A percentile compares a stretch with the other conserved stretches of the same genome.
phyloP scores from a whole-genome alignment of 2,113 vertebrate genomes.

The Rana temporaria region DNA sequence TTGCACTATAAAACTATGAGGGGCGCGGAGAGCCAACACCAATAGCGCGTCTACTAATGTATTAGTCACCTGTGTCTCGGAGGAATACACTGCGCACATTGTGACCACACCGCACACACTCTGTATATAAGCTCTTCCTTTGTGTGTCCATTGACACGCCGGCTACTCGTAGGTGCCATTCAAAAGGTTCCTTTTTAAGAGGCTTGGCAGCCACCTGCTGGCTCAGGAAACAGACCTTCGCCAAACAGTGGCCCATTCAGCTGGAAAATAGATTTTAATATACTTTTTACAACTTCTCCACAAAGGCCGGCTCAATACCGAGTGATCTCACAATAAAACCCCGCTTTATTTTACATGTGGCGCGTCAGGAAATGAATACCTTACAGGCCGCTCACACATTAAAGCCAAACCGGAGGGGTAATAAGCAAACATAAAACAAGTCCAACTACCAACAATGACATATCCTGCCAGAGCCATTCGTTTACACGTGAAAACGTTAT shows the following conservation, averaged over 20 bases:
- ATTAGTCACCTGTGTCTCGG: too few relatives aligned
- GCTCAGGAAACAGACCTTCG: slow-evolving; percentile 13
- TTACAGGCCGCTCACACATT: background rate
- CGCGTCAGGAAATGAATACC: slow-evolving; percentile 22
- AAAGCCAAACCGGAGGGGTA: background rate
- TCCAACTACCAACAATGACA: too few relatives aligned
- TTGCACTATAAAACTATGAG: slow-evolving; percentile 1
- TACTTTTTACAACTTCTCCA: slow-evolving; percentile 1
- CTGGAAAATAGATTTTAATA: background rate
- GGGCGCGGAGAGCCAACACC: background rate
- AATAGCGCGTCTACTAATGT: too few relatives aligned
- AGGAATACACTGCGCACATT: background rate
- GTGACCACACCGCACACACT: background rate
- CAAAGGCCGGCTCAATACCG: background rate
- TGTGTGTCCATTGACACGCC: background rate
- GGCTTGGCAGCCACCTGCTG: slow-evolving; percentile 19
- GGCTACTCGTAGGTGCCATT: background rate
- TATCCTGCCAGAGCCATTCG: background rate
- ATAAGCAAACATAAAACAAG: background rate
- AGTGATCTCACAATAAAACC: background rate
- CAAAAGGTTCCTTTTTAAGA: slow-evolving; percentile 1
- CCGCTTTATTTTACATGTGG: background rate
- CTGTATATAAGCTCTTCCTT: slow-evolving; percentile 6
- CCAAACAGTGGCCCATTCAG: slow-evolving; percentile 28
- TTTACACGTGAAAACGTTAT: too few relatives aligned